A percentile compares a stretch with the other conserved stretches of the same genome.
Evolutionary conservation across 2,113 vertebrate species (phyloP).

Genomic region (Solea senegalensis): DNA sequence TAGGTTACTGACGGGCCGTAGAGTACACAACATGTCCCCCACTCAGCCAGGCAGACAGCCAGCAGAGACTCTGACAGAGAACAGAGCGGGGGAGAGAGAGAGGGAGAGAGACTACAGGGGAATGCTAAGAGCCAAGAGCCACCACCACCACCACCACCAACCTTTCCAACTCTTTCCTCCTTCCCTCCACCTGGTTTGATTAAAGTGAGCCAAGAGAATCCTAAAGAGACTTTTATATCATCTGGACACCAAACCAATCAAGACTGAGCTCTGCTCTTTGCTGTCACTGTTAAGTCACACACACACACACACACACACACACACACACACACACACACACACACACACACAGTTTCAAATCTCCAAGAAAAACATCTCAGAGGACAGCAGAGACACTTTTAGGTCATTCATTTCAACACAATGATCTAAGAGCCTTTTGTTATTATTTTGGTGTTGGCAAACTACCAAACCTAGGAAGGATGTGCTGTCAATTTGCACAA

Average conservation of each 20-base stretch:
- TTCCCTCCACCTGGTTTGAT: conserved; percentile 47
- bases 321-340: too few relatives aligned
- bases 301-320: conserved; percentile 1
- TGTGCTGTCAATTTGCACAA: too few relatives aligned
- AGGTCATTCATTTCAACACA: too few relatives aligned
- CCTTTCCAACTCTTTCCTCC: conserved; percentile 32
- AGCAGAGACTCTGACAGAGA: conserved; percentile 78
- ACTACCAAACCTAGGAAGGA: too few relatives aligned
- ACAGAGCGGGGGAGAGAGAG: conserved; percentile 47
- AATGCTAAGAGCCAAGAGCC: conserved; percentile 58
- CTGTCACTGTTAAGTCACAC: conserved; percentile 29
- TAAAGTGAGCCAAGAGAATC: conserved; percentile 44
- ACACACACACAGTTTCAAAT: too few relatives aligned
- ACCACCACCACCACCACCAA: conserved; percentile 6
- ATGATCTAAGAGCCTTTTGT: too few relatives aligned
- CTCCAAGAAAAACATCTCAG: too few relatives aligned
- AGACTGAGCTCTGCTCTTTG: conserved; percentile 20
- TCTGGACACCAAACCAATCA: conserved; percentile 7
- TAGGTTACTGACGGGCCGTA: conserved; percentile 85
- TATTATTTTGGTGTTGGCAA: too few relatives aligned
- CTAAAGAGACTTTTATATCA: conserved; percentile 44
- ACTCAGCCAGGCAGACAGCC: conserved; percentile 76
- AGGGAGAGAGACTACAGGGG: conserved; percentile 40
- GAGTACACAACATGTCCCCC: conserved; percentile 85
- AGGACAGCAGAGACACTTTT: too few relatives aligned